A percentile compares a stretch with the other conserved stretches of the same genome.
These are phyloP conservation scores for Plagodis dolabraria DNA, from an alignment of 2,888 invertebrate species.

Conservation along the genomic window DNA sequence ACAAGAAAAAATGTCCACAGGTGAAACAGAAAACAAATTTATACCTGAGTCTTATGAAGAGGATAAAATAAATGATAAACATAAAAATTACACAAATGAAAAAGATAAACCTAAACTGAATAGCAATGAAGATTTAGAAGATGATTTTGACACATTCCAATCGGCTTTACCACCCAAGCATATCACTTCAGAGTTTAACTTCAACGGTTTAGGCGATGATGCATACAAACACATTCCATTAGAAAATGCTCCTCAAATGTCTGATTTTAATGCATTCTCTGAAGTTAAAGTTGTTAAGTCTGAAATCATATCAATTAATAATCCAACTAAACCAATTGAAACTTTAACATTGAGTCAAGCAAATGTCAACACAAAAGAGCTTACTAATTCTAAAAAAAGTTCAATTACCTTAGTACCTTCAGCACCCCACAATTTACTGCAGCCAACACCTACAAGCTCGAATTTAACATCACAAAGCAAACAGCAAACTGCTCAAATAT, in stretches of 20 bases:
- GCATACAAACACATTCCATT: constrained; percentile 41
- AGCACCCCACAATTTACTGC: constrained; percentile 52
- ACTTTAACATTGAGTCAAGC: constrained; percentile 45
- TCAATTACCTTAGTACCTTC: constrained; percentile 34
- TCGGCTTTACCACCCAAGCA: constrained; percentile 61
- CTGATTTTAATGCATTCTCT: constrained; percentile 48
- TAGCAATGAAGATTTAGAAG: constrained; percentile 51
- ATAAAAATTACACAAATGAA: constrained; percentile 26
- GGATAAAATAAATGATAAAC: constrained; percentile 26
- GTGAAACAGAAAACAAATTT: constrained; percentile 20
- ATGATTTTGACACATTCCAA: constrained; percentile 79
- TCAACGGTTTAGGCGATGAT: constrained; percentile 34
- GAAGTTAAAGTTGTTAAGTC: constrained; percentile 51
- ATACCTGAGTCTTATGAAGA: constrained; percentile 19
- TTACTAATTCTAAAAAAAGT: constrained; percentile 36
- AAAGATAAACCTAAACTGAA: constrained; percentile 25
- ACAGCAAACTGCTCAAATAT: constrained; percentile 71
- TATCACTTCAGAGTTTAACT: constrained; percentile 36
- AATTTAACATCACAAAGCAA: constrained; percentile 48
- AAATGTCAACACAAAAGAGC: constrained; percentile 40
- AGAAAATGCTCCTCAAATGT: constrained; percentile 34
- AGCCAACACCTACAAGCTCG: constrained; percentile 55
- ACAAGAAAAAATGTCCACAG: constrained; percentile 21
- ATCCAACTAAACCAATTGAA: constrained; percentile 46
- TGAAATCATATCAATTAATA: constrained; percentile 58